Conservation (phyloP, 2,113 vertebrate genomes). For the Cynoglossus semilaevis region DNA sequence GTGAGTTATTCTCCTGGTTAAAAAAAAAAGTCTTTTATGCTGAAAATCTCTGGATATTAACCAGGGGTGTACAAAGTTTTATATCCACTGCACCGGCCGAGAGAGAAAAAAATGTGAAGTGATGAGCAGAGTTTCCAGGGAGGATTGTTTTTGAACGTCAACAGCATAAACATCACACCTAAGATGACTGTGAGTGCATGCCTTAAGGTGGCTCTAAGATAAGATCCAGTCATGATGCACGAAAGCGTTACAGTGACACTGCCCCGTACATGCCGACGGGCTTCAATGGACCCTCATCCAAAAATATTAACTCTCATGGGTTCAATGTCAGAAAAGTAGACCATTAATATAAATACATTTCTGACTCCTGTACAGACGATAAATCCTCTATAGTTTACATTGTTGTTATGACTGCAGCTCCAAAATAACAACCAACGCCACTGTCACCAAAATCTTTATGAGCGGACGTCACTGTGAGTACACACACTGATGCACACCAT, state of each 20-base stretch:
- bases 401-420: slow-evolving; percentile 66
- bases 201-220: slow-evolving; percentile 51
- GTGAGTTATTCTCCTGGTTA: too few species aligned
- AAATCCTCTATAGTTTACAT: slow-evolving; percentile 54
- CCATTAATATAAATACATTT: slow-evolving; percentile 35
- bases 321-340: background rate
- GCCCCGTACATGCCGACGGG: slow-evolving; percentile 49
- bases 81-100: too few species aligned
- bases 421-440: slow-evolving; percentile 73
- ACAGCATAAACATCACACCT: slow-evolving; percentile 49
- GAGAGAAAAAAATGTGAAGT: slow-evolving; percentile 26
- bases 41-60: too few species aligned
- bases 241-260: slow-evolving; percentile 50
- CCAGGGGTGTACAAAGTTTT: too few species aligned
- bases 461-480: slow-evolving; percentile 64
- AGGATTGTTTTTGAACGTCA: slow-evolving; percentile 20
- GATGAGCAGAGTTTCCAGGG: slow-evolving; percentile 18
- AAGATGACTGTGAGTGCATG: slow-evolving; percentile 60
- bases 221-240: slow-evolving; percentile 51
- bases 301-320: slow-evolving; percentile 25
- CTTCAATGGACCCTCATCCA: slow-evolving; percentile 27
- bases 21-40: too few species aligned
- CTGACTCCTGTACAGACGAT: slow-evolving; percentile 61
- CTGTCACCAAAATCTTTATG: slow-evolving; percentile 69
- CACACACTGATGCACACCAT: slow-evolving; percentile 71